Evolutionary conservation across 1,140 invertebrate species (phyloP).

Genomic region (Condylostylus longicornis): DNA sequence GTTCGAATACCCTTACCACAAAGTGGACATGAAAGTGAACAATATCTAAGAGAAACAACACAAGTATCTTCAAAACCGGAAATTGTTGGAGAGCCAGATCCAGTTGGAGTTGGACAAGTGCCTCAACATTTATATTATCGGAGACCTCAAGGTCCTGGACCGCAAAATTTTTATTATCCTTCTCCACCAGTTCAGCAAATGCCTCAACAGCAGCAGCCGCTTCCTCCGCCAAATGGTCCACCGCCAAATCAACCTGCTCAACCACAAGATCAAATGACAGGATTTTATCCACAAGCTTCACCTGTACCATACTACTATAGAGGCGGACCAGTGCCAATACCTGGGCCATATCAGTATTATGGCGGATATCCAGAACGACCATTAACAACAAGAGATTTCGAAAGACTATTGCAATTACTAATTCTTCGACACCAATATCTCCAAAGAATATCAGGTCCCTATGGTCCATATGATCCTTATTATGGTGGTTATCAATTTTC

Average conservation of each 20-base stretch:
- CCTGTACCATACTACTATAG: no score
- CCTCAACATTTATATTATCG: no score
- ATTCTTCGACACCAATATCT: constrained; percentile 37
- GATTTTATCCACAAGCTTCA: no score
- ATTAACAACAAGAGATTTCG: constrained; percentile 37
- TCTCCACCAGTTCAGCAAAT: constrained; percentile 9
- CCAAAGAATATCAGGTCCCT: constrained; percentile 22
- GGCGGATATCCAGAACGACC: constrained; percentile 16
- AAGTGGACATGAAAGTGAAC: constrained; percentile 31
- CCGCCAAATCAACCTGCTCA: background rate
- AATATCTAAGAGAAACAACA: constrained; percentile 29
- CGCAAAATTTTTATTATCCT: background rate
- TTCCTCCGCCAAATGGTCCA: constrained; percentile 18
- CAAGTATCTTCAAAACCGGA: constrained; percentile 3
- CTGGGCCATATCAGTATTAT: no score
- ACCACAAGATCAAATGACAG: no score
- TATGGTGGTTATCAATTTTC: no score
- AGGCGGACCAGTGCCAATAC: background rate
- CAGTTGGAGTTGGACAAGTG: constrained; percentile 4
- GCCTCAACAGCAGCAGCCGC: constrained; percentile 15
- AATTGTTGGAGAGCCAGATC: constrained; percentile 3
- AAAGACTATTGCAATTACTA: constrained; percentile 39
- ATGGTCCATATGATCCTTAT: constrained; percentile 3
- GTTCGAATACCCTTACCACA: constrained; percentile 7
- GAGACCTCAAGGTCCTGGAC: no score